Percentiles rank a stretch among this genome's conserved stretches.
Evolutionary conservation across 1,140 invertebrate genomes (phyloP).

Genomic region (Leptinotarsa defecta): DNA sequence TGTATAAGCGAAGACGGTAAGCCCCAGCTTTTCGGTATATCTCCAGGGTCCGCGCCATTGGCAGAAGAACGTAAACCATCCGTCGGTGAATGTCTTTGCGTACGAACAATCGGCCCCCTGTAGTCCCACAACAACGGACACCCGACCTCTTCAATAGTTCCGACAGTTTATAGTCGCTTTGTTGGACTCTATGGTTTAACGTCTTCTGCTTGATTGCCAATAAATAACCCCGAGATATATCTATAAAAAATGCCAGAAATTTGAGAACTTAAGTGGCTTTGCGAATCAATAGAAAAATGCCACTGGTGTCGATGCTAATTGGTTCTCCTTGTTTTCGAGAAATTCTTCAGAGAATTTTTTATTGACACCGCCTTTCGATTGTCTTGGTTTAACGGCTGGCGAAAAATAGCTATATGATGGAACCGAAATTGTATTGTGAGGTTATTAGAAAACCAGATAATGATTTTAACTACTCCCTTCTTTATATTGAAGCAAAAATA

Average conservation of each 20-base stretch:
- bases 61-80: background rate
- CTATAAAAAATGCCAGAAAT: conserved; percentile 33
- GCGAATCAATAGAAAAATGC: conserved; percentile 25
- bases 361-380: background rate
- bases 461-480: background rate
- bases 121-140: conserved; percentile 39
- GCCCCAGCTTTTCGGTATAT: background rate
- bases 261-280: conserved; percentile 28
- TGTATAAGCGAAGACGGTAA: background rate
- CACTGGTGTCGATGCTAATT: background rate
- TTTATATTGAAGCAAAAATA: too few relatives aligned
- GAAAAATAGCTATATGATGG: too few relatives aligned
- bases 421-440: too few relatives aligned
- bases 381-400: too few relatives aligned
- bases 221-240: conserved; percentile 25
- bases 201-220: conserved; percentile 1
- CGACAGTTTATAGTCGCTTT: conserved; percentile 43
- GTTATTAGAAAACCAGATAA: too few relatives aligned
- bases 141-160: conserved; percentile 37
- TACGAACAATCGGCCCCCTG: conserved; percentile 47
- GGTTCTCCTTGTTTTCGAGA: background rate
- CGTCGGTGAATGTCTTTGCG: conserved; percentile 44
- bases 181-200: conserved; percentile 32
- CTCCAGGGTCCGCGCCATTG: background rate
- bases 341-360: background rate